phyloP scores from a whole-genome alignment of 2,797 vertebrate species.

The Coranthus polyacanthus region DNA sequence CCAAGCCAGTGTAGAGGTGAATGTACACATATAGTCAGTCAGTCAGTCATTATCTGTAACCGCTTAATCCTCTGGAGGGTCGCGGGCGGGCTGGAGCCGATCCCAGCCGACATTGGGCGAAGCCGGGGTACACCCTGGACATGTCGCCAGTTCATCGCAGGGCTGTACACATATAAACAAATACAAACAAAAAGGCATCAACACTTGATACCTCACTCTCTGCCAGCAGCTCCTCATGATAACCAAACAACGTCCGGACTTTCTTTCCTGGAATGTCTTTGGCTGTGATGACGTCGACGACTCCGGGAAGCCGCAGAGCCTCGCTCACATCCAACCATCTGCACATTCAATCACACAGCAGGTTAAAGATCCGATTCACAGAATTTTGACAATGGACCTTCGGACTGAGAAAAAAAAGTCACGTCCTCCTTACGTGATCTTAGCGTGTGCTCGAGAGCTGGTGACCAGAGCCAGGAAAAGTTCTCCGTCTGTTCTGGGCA shows the following conservation, averaged over 20 bases:
- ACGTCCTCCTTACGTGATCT: slow-evolving; percentile 85
- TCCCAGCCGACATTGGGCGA: no score
- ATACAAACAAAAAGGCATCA: slow-evolving; percentile 4
- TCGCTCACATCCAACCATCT: slow-evolving; percentile 87
- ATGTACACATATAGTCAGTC: not conserved
- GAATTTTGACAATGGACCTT: no score
- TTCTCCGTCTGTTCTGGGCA: slow-evolving; percentile 88
- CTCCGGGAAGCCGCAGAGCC: slow-evolving; percentile 85
- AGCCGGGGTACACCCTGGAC: no score
- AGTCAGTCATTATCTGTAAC: no score
- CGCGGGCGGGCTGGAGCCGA: no score
- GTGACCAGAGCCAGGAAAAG: slow-evolving; percentile 89
- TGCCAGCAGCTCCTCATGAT: slow-evolving; percentile 80
- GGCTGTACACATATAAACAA: not conserved
- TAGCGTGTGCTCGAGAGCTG: slow-evolving; percentile 90
- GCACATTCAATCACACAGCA: not conserved
- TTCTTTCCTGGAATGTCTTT: slow-evolving; percentile 90
- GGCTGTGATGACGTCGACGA: slow-evolving; percentile 87
- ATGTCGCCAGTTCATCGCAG: no score
- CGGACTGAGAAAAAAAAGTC: no score
- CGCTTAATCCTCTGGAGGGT: no score
- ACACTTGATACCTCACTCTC: slow-evolving; percentile 72
- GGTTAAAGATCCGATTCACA: not conserved
- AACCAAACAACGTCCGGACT: slow-evolving; percentile 54
- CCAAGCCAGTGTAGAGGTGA: no score